phyloP scores from a whole-genome alignment of 2,888 invertebrate species.

The Polietes domitor region DNA sequence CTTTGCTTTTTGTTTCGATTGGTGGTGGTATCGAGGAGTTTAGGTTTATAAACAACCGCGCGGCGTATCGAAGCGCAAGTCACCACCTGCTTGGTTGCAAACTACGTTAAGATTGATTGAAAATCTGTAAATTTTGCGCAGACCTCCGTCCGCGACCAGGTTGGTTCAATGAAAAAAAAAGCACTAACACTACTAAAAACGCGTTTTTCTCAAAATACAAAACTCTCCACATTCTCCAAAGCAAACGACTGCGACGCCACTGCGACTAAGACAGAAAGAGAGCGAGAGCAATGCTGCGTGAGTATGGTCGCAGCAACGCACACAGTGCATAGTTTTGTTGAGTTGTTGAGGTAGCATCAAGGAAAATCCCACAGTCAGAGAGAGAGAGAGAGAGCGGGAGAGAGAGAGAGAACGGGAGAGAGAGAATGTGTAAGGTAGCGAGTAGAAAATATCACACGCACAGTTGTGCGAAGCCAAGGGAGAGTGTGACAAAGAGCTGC shows the following conservation, averaged over 20 bases:
- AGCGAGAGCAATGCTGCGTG: too few species aligned
- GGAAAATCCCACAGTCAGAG: not conserved
- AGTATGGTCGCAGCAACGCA: too few species aligned
- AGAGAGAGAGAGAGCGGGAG: constrained; percentile 13
- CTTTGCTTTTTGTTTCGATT: constrained; percentile 13
- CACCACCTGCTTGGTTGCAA: constrained; percentile 55
- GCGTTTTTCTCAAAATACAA: too few species aligned
- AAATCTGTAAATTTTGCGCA: too few species aligned
- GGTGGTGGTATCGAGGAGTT: not conserved
- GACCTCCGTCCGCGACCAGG: too few species aligned
- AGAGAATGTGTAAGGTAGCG: not conserved
- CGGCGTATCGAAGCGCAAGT: constrained; percentile 26
- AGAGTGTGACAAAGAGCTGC: too few species aligned
- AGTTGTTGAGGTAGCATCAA: not conserved
- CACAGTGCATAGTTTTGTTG: constrained; percentile 21
- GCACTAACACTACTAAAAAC: too few species aligned
- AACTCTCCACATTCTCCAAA: too few species aligned
- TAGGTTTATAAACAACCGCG: constrained; percentile 16
- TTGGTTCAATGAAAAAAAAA: too few species aligned
- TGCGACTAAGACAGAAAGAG: too few species aligned
- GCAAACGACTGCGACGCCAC: too few species aligned
- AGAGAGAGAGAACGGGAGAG: not conserved
- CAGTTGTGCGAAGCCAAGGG: not conserved
- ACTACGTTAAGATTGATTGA: too few species aligned
- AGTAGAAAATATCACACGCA: not conserved